Evolutionary conservation across 2,113 vertebrate species (phyloP).

Genomic region (Gymnocephalus cernua): DNA sequence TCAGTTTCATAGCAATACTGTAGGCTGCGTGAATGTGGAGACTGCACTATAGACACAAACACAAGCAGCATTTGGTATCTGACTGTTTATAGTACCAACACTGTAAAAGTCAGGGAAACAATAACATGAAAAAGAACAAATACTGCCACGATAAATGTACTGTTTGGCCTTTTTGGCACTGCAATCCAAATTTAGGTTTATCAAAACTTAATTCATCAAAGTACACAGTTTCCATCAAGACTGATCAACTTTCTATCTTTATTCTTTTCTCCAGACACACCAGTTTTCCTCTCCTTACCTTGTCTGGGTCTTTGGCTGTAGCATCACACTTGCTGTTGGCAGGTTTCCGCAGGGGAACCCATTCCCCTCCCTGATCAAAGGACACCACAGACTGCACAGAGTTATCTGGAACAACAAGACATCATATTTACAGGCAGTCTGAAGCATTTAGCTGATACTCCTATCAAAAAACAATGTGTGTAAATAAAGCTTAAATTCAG

Average conservation of each 20-base stretch:
- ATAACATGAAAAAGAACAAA: background rate
- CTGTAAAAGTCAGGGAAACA: background rate
- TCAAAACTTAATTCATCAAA: background rate
- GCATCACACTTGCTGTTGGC: conserved; percentile 89
- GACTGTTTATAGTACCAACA: background rate
- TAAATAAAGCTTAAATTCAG: background rate
- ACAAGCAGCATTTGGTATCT: conserved; percentile 17
- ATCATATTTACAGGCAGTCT: background rate
- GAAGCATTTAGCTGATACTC: background rate
- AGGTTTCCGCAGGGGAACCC: conserved; percentile 89
- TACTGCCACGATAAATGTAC: background rate
- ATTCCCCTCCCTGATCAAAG: conserved; percentile 93
- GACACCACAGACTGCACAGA: conserved; percentile 93
- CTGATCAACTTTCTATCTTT: background rate
- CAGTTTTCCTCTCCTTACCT: conserved; percentile 78
- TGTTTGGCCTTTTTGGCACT: background rate
- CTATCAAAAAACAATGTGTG: background rate
- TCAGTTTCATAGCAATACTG: conserved; percentile 90
- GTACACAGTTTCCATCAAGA: background rate
- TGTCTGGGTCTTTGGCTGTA: conserved; percentile 87
- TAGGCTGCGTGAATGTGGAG: conserved; percentile 95
- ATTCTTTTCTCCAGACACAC: background rate
- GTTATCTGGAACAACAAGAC: conserved; percentile 80
- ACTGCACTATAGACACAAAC: conserved; percentile 87
- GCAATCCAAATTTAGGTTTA: background rate